Evolutionary conservation across 2,888 invertebrate species (phyloP), one percentile per base, ranked within the genome.

Genomic region (Steromphala cineraria): DNA sequence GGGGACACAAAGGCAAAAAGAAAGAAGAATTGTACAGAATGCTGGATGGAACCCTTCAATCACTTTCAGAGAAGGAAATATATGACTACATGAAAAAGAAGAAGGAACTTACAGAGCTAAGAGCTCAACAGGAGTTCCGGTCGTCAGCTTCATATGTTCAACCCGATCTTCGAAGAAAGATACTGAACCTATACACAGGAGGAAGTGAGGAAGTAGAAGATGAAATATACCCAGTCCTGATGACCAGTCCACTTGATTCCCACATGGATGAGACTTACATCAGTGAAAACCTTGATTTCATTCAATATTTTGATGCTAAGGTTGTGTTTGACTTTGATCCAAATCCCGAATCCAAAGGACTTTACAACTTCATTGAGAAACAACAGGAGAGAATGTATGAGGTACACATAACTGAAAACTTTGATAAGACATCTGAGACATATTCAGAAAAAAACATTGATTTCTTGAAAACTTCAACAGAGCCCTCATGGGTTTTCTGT

Each of bases 401-500:
- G 55, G 82, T 82, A 19, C 79, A 85, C 2, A 87, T 85, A 15
- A 84, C 86, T 13, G 86, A 87, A 46, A 84, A 87, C 53, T 87
- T 87, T 82, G 81, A 81, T 53, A 76, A 40, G 53, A 67, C 53
- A 56, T 53, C 76, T 21, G 85, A 87, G 24, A 67, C 78, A 80
- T 52, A 75, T 15, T 75, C 75, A 17, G 71, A 71, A 17, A 71
- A 71, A 19, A 19, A 36, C 19, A 79, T 85, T 10, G 87, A 88
- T 36, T 85, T 86, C 75, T 67, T 87, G 1, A 77, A 79, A 52
- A 80, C 67, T 15, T 86, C 87, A 8, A 52, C 75, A 15, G 78
- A 82, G 8, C 84, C 81, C 7, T 81, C 85, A 19, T 89, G 90
- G 89, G 67, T 89, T 15, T 89, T 90, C 80, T 85, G 85, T 55